These are phyloP conservation scores for Bradysia coprophila DNA, from an alignment of 1,140 invertebrate species.

Conservation along the genomic window DNA sequence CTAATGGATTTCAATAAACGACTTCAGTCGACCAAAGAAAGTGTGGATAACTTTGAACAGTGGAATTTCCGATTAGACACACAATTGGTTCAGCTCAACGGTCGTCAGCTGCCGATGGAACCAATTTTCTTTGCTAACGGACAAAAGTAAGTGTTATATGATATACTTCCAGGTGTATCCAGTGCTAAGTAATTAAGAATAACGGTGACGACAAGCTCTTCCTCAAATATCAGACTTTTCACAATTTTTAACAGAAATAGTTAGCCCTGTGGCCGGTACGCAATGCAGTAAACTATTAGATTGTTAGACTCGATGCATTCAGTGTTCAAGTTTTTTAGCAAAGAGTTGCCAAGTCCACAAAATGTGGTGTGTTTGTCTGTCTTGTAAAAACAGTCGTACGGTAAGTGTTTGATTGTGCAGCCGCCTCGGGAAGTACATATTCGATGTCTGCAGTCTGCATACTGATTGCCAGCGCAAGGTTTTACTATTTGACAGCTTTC, in stretches of 20 bases:
- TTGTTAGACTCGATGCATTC: background rate
- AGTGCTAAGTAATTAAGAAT: too few species aligned
- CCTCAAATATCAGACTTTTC: background rate
- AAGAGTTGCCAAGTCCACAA: background rate
- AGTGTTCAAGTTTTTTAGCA: background rate
- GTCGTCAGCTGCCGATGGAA: constrained; percentile 31
- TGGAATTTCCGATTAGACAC: constrained; percentile 43
- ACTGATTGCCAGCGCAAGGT: too few species aligned
- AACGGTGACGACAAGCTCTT: background rate
- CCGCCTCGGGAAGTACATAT: too few species aligned
- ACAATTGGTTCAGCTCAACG: constrained; percentile 33
- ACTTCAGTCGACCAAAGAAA: constrained; percentile 27
- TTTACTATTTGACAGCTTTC: too few species aligned
- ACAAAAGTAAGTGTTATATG: too few species aligned
- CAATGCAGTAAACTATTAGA: background rate
- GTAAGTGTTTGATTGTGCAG: too few species aligned
- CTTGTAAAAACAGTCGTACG: too few species aligned
- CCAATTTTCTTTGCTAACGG: background rate
- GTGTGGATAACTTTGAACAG: constrained; percentile 30
- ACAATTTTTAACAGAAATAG: background rate
- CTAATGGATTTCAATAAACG: constrained; percentile 36
- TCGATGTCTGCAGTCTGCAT: too few species aligned
- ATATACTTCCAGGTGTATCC: too few species aligned
- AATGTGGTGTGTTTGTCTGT: too few species aligned
- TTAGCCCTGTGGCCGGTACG: background rate